These are phyloP conservation scores for Protosalanx chinensis DNA, from an alignment of 2,797 vertebrate genomes.

Conservation along the genomic window DNA sequence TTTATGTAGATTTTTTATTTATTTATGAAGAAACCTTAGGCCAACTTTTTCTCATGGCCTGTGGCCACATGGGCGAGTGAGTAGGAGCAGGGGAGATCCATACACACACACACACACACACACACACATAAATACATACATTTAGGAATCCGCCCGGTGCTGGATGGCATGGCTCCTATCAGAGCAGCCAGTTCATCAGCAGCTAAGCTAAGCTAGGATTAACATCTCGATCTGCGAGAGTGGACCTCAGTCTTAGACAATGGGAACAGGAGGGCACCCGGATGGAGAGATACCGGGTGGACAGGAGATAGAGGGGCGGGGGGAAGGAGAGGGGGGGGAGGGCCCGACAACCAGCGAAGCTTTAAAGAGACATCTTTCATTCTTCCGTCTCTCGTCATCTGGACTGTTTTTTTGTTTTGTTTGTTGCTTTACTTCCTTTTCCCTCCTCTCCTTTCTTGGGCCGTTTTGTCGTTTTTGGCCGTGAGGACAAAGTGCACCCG, in stretches of 20 bases:
- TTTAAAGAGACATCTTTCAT: constrained; percentile 28
- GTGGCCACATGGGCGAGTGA: constrained; percentile 69
- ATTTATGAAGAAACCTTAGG: constrained; percentile 47
- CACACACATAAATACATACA: constrained; percentile 22
- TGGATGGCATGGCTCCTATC: constrained; percentile 72
- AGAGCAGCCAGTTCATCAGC: constrained; percentile 61
- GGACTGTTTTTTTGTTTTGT: constrained; percentile 26
- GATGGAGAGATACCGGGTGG: constrained; percentile 10
- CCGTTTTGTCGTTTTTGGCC: constrained; percentile 46
- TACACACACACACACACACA: constrained; percentile 34
- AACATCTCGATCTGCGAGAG: constrained; percentile 77
- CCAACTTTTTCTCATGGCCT: constrained; percentile 69
- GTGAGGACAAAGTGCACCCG: constrained; percentile 52
- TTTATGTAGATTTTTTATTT: constrained; percentile 39
- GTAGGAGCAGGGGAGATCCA: constrained; percentile 63
- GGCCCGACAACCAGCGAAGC: constrained; percentile 19
- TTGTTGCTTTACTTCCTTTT: constrained; percentile 11
- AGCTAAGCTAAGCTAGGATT: constrained; percentile 74
- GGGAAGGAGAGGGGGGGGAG: constrained; percentile 30
- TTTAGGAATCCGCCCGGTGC: constrained; percentile 8
- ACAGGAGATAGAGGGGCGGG: constrained; percentile 41
- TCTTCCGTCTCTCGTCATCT: neutral
- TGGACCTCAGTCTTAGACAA: constrained; percentile 68
- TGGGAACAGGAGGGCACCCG: constrained; percentile 45
- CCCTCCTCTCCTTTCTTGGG: constrained; percentile 31